Evolutionary conservation across 2,797 vertebrate genomes (phyloP).

Genomic region (Oryzias dopingdopingensis): DNA sequence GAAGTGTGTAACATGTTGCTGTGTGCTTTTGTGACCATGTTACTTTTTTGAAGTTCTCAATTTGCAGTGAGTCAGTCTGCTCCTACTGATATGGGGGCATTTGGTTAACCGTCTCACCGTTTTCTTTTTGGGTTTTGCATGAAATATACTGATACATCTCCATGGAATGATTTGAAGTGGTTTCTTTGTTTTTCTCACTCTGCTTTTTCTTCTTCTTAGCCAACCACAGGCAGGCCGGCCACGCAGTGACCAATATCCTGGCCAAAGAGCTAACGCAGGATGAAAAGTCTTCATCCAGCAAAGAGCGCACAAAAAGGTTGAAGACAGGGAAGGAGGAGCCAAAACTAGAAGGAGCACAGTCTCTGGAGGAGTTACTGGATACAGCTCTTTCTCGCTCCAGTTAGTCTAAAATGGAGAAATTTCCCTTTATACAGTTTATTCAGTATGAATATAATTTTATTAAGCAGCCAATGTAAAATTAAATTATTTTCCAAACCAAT

Average conservation of each 20-base stretch:
- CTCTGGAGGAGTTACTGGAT: constrained; percentile 77
- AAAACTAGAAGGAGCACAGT: constrained; percentile 53
- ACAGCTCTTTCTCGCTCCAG: constrained; percentile 49
- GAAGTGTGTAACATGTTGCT: no score
- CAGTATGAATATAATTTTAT: constrained; percentile 19
- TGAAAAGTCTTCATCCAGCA: constrained; percentile 56
- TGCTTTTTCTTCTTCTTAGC: constrained; percentile 66
- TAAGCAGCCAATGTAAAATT: constrained; percentile 29
- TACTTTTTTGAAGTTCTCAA: no score
- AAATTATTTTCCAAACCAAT: neutral
- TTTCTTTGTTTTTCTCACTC: constrained; percentile 3
- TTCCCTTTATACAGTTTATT: constrained; percentile 5
- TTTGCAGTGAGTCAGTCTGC: no score
- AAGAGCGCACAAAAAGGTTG: constrained; percentile 38
- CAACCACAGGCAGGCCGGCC: constrained; percentile 85
- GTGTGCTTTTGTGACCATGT: no score
- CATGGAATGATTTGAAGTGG: neutral
- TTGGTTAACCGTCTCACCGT: neutral
- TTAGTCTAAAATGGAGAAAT: constrained; percentile 46
- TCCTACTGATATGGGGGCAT: no score
- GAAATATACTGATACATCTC: constrained; percentile 17
- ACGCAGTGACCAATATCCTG: constrained; percentile 86
- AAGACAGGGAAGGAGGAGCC: constrained; percentile 50
- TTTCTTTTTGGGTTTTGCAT: neutral
- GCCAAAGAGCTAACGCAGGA: constrained; percentile 88